Base-by-base conservation (phyloP, 2,797 vertebrate species). In the Pempheris klunzingeri region DNA sequence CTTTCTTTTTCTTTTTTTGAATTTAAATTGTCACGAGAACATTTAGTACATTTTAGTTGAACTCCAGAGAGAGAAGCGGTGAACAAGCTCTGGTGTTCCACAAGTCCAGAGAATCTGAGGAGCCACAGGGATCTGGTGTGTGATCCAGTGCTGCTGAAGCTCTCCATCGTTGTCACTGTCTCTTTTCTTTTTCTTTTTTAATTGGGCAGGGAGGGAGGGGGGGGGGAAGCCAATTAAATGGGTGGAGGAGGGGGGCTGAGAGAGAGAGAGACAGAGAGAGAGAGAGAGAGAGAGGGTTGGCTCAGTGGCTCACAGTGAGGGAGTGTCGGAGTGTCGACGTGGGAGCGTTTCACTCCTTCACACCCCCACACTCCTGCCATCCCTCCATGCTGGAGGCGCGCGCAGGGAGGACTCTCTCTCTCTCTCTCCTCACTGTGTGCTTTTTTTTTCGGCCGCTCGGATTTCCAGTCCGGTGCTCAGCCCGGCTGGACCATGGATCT, bases 401-500 rank as follows among this genome's bases (percentile, higher is more conserved):
- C 17, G 2, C n/a, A 14, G 2, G 20, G 52, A 44, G 20, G 30
- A 36, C 13, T 13, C 5, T 34, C 14, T 13, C 6, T n/a, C n/a
- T n/a, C n/a, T n/a, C n/a, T n/a, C n/a, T n/a, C n/a, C n/a, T n/a
- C 12, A 7, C 7, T 36, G 36, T 55, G n/a, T 60, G 3, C 30
- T 32, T 26, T 14, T 38, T 24, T 34, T 28, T 24, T 39, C n/a
- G n/a, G 10, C 47, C 28, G 26, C 36, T 61, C 24, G 60, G 55
- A 71, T 66, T 11, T 53, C 47, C 65, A 20, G 38, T 39, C 34
- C 15, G 3, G 47, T 43, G 26, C 18, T 24, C 12, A 22, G 18
- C 14, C 8, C 12, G 38, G 14, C 14, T 30, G 26, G 58, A 65
- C 2, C 15, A 81, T 82, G 80, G 79, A 72, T 73, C 24, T 64